Conservation (phyloP, 2,797 vertebrate genomes). For the Ctenopoma multispine region DNA sequence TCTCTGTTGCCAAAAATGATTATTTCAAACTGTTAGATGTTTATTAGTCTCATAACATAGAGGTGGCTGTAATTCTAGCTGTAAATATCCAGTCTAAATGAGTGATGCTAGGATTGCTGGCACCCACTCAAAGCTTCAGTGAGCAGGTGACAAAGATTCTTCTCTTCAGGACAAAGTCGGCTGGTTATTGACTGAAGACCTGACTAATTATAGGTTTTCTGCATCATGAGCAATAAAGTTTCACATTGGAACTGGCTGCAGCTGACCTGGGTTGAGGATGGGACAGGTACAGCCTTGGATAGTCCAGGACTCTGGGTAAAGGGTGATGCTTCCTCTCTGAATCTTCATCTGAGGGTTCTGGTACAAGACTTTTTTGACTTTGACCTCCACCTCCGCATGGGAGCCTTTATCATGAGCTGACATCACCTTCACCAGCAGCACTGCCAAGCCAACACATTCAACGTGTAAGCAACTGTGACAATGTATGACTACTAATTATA, state of each 20-base stretch:
- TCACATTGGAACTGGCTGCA: conserved; percentile 5
- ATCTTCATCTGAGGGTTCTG: conserved; percentile 88
- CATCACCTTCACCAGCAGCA: conserved; percentile 90
- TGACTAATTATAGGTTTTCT: conserved; percentile 36
- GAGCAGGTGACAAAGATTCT: conserved; percentile 38
- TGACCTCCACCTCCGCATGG: conserved; percentile 93
- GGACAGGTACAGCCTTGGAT: conserved; percentile 92
- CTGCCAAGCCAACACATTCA: conserved; percentile 70
- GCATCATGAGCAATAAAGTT: conserved; percentile 32
- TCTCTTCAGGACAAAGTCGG: conserved; percentile 51
- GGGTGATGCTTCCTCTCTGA: conserved; percentile 82
- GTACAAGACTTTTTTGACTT: conserved; percentile 90
- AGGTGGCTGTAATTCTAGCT: conserved; percentile 46
- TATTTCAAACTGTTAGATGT: conserved; percentile 33
- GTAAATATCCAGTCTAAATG: conserved; percentile 59
- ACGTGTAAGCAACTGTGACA: background rate
- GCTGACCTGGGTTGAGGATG: conserved; percentile 92
- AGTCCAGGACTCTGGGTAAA: conserved; percentile 95
- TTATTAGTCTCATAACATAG: conserved; percentile 50
- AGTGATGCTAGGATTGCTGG: conserved; percentile 44
- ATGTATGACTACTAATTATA: background rate
- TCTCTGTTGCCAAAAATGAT: conserved; percentile 38
- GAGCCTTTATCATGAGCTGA: conserved; percentile 94
- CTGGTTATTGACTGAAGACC: conserved; percentile 32
- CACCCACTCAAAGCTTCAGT: conserved; percentile 38